Evolutionary conservation across 2,797 vertebrate species (phyloP), one percentile per base, ranked within the genome.

Genomic region (Melanotaenia boesemani): DNA sequence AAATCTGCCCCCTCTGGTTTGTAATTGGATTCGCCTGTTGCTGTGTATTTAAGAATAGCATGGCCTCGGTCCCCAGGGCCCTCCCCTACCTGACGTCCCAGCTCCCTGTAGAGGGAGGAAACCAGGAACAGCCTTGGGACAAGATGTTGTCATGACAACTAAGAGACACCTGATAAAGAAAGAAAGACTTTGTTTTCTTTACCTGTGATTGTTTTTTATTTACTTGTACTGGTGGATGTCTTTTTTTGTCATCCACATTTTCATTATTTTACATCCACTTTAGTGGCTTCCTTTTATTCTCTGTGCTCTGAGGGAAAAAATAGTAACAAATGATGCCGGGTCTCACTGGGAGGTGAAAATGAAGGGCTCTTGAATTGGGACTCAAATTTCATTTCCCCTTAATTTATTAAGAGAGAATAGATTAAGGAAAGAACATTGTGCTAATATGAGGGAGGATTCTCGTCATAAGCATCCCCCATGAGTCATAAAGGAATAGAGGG

Each of bases 31-130:
- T 93, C 93, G 89, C 90, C 91, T 91, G 90, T 93, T 94, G 92
- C 91, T 90, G 89, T 93, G 90, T 92, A 91, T 94, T 93, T 93
- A 94, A 94, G 93, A 95, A 94, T 92, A 94, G 92, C 87, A 85
- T 26, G 62, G 81, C 83, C 85, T 80, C 44, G 13, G 84, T 87
- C 91, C 87, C 86, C 28, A 67, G 61, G 82, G 85, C 87, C 86
- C 85, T 83, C 82, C 80, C 86, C 79, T 85, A 77, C 88, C 86
- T 86, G 88, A 86, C 88, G 92, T 92, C 86, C 89, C 85, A 83
- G 85, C 90, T 88, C 85, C 89, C 90, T 89, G 83, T 10, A 64
- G 62, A 70, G 85, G 80, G 79, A 81, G 56, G 55, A 59, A 67
- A 81, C 67, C 70, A 66, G 77, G 69, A 63, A 59, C 66, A 74